phyloP scores from a whole-genome alignment of 2,797 vertebrate genomes.

The Octomys mimax region DNA sequence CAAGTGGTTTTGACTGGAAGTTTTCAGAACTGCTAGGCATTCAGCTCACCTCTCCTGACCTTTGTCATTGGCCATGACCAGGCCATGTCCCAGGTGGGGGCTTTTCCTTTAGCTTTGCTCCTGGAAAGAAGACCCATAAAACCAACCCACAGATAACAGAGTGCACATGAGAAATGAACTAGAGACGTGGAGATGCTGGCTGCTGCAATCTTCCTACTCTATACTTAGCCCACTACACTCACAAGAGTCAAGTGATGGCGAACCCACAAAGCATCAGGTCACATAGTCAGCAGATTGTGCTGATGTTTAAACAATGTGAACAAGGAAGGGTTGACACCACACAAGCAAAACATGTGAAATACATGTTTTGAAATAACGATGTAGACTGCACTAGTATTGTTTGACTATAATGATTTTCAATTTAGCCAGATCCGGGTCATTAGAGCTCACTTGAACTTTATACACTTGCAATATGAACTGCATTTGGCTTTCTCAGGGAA shows the following conservation, averaged over 20 bases:
- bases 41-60: not conserved
- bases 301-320: not conserved
- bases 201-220: not conserved
- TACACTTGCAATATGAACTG: not conserved
- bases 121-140: not conserved
- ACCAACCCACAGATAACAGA: not conserved
- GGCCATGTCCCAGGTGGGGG: not conserved
- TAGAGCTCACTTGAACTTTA: not conserved
- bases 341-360: not conserved
- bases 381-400: too few species aligned
- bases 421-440: not conserved
- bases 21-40: fast-evolving
- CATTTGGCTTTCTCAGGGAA: slow-evolving; percentile 57
- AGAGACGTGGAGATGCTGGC: not conserved
- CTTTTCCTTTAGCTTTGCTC: not conserved
- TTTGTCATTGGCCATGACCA: not conserved
- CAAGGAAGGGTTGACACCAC: not conserved
- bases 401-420: not conserved
- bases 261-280: not conserved
- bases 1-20: not conserved
- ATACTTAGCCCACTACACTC: not conserved
- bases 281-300: not conserved
- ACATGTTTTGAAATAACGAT: not conserved
- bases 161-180: not conserved
- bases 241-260: not conserved